phyloP scores from a whole-genome alignment of 2,888 invertebrate genomes.

The Lochmaea crataegi region DNA sequence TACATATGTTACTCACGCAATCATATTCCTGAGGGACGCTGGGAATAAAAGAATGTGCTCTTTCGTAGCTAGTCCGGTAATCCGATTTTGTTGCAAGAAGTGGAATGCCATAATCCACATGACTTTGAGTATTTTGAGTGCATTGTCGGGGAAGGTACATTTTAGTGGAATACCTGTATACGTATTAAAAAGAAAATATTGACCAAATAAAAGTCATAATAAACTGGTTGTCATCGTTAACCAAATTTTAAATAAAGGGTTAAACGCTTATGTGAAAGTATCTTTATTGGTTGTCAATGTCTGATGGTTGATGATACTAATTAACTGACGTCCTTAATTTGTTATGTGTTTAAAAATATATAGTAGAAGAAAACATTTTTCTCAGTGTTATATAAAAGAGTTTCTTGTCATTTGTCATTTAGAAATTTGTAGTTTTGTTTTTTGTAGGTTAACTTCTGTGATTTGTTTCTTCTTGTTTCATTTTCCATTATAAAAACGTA shows the following conservation, averaged over 20 bases:
- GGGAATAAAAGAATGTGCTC: slow-evolving; percentile 56
- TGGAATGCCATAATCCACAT: slow-evolving; percentile 60
- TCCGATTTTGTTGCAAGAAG: slow-evolving; percentile 58
- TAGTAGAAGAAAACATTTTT: too few relatives aligned
- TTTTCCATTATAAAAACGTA: too few relatives aligned
- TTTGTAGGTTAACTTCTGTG: too few relatives aligned
- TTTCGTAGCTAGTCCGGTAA: slow-evolving; percentile 57
- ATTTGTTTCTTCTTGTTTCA: too few relatives aligned
- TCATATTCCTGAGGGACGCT: slow-evolving; percentile 58
- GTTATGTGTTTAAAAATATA: too few relatives aligned
- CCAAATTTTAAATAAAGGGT: not conserved
- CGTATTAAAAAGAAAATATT: not conserved
- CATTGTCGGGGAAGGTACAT: slow-evolving; percentile 41
- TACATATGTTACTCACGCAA: slow-evolving; percentile 51
- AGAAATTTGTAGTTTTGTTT: too few relatives aligned
- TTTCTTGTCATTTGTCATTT: too few relatives aligned
- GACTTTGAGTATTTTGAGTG: slow-evolving; percentile 54
- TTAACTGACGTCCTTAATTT: too few relatives aligned
- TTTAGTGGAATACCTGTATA: not conserved
- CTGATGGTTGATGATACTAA: too few relatives aligned
- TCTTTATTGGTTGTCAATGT: too few relatives aligned
- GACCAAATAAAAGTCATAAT: not conserved
- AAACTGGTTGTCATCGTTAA: not conserved
- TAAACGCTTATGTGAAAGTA: too few relatives aligned
- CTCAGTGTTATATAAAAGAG: too few relatives aligned